Base-by-base conservation (phyloP, 2,113 vertebrate genomes). In the Silurus asotus region DNA sequence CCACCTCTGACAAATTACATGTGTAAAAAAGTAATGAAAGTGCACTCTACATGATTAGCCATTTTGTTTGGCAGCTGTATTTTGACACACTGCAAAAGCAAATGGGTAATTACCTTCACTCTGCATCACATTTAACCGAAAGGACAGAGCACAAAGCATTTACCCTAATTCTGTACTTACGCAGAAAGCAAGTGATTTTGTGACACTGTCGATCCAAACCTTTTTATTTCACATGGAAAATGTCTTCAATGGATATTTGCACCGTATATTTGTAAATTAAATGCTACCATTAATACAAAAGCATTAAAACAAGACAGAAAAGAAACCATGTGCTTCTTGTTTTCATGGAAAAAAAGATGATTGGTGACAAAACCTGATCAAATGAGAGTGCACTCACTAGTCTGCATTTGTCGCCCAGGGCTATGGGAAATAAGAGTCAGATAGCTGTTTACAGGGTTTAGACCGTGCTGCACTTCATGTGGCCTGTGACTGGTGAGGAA, bases 11-110 rank as follows among this genome's bases (percentile, higher is more conserved):
- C 94, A 93, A 93, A 93, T 95, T 93, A 92, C 92, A 93, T 88
- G 89, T 89, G 92, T 86, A 93, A 92, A 92, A 37, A 90, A 93
- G 88, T 89, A 87, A 75, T 88, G 90, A 90, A 92, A 88, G 84
- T 89, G 91, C 92, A 93, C 92, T 94, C 91, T 92, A 81, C 81
- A 87, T 93, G 92, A 94, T 95, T 93, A 94, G 90, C 92, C 93
- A 91, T 92, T 93, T 90, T 91, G 91, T 91, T 92, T 91, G 89
- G 92, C 95, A 95, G 94, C 94, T 94, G 94, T 94, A 94, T 94
- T 94, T 94, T 93, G 92, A 93, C 93, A 93, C 87, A 89, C 84
- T 85, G 84, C 90, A 92, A 93, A 37, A 88, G 90, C 91, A 94
- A 94, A 91, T 91, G 83, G 37, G 87, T 90, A 83, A 91, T 89